These are phyloP conservation scores for Leptoteleia sp. DNA, from an alignment of 1,140 invertebrate genomes.

Conservation along the genomic window DNA sequence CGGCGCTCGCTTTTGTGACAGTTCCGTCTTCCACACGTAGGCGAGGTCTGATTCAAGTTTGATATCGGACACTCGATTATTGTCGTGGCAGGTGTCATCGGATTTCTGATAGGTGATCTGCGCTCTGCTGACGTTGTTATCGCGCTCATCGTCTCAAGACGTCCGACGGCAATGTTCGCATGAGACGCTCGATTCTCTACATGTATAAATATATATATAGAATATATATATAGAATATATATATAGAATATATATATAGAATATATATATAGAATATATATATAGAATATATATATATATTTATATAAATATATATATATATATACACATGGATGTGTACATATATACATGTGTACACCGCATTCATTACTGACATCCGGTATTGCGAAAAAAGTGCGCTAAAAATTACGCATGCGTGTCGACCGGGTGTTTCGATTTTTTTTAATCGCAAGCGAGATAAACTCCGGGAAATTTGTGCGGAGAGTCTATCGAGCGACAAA, in stretches of 20 bases:
- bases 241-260: too few relatives aligned
- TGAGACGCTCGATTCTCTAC: constrained; percentile 21
- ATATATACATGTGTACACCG: constrained; percentile 15
- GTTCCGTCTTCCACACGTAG: constrained; percentile 12
- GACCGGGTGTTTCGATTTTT: constrained; percentile 26
- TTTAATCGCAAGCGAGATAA: constrained; percentile 38
- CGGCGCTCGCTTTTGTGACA: constrained; percentile 42
- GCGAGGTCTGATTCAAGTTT: constrained; percentile 38
- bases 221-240: too few relatives aligned
- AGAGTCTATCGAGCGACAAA: too few relatives aligned
- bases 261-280: too few relatives aligned
- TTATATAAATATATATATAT: too few relatives aligned
- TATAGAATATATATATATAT: too few relatives aligned
- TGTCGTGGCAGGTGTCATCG: constrained; percentile 55
- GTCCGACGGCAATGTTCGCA: constrained; percentile 42
- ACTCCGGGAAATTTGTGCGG: constrained; percentile 29
- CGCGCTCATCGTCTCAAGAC: constrained; percentile 20
- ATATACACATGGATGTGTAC: too few relatives aligned
- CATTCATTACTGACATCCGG: constrained; percentile 46
- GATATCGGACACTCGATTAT: constrained; percentile 57
- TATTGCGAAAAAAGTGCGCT: constrained; percentile 22
- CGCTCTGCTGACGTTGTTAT: constrained; percentile 35
- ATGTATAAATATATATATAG: too few relatives aligned
- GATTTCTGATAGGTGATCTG: constrained; percentile 28
- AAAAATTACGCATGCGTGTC: constrained; percentile 53